Evolutionary conservation across 2,888 invertebrate genomes (phyloP).

Genomic region (Cosmia pyralina): DNA sequence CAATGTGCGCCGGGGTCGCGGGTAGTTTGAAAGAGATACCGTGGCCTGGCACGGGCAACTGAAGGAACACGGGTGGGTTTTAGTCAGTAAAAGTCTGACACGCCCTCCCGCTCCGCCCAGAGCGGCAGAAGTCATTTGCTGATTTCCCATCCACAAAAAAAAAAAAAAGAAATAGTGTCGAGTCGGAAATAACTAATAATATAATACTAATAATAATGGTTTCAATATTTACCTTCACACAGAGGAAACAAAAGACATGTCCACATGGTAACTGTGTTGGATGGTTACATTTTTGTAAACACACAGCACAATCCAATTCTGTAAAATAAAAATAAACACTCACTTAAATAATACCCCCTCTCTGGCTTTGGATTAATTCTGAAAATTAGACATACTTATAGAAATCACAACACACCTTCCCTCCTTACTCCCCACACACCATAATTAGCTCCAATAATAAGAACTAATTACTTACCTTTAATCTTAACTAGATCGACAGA

Average conservation of each 20-base stretch:
- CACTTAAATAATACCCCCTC: background rate
- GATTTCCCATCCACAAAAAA: no score
- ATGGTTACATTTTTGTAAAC: conserved; percentile 96
- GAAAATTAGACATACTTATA: background rate
- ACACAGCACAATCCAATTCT: conserved; percentile 96
- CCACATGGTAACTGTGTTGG: conserved; percentile 98
- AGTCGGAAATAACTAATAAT: background rate
- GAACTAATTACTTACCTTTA: background rate
- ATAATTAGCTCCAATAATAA: background rate
- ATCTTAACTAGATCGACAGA: background rate
- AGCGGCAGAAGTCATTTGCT: no score
- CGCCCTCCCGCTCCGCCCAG: no score
- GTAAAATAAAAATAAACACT: conserved; percentile 49
- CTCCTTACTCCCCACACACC: no score
- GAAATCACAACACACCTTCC: background rate
- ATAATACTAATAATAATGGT: no score
- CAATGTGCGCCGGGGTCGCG: no score
- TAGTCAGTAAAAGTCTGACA: no score
- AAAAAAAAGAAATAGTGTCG: no score
- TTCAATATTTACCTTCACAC: conserved; percentile 92
- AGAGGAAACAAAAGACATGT: conserved; percentile 98
- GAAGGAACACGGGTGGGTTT: no score
- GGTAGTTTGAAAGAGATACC: no score
- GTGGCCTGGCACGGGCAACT: no score
- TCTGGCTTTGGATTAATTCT: background rate